Percentiles rank a stretch among this genome's conserved stretches.
Conservation (phyloP, 2,888 invertebrate genomes). For the Zelleria hepariella region DNA sequence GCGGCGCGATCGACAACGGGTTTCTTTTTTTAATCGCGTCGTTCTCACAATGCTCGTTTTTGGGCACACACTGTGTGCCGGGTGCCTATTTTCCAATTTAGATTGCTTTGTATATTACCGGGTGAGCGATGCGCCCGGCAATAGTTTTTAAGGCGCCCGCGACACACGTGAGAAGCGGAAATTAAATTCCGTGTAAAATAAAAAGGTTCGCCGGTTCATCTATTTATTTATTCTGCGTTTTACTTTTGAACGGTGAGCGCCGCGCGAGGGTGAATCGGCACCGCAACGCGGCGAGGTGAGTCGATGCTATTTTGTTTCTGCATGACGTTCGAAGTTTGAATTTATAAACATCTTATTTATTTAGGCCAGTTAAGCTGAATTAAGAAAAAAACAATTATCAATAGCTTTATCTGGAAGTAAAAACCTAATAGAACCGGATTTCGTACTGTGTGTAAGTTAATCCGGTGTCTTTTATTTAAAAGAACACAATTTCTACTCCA, state of each 20-base stretch:
- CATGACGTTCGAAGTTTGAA: background rate
- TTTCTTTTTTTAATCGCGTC: constrained; percentile 73
- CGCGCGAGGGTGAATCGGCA: background rate
- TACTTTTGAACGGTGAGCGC: too few species aligned
- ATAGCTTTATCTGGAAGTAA: too few species aligned
- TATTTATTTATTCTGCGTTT: too few species aligned
- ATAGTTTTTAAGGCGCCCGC: constrained; percentile 63
- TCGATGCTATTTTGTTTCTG: background rate
- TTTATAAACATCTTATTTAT: too few species aligned
- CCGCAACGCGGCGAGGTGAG: background rate
- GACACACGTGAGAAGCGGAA: constrained; percentile 62
- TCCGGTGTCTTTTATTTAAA: too few species aligned
- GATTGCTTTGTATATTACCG: constrained; percentile 73
- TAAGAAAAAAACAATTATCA: too few species aligned
- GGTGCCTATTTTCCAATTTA: constrained; percentile 73
- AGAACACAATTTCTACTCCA: too few species aligned
- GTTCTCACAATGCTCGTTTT: constrained; percentile 67
- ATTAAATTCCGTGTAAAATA: constrained; percentile 37
- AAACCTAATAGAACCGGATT: too few species aligned
- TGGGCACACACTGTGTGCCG: constrained; percentile 68
- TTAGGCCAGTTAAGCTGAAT: too few species aligned
- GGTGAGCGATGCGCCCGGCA: constrained; percentile 59
- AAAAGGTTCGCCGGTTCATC: too few species aligned
- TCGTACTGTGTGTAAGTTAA: too few species aligned
- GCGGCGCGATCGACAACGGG: constrained; percentile 69